phyloP scores from a whole-genome alignment of 92 coral and sea anemone genomes.

The Palythoa heliodiscus region DNA sequence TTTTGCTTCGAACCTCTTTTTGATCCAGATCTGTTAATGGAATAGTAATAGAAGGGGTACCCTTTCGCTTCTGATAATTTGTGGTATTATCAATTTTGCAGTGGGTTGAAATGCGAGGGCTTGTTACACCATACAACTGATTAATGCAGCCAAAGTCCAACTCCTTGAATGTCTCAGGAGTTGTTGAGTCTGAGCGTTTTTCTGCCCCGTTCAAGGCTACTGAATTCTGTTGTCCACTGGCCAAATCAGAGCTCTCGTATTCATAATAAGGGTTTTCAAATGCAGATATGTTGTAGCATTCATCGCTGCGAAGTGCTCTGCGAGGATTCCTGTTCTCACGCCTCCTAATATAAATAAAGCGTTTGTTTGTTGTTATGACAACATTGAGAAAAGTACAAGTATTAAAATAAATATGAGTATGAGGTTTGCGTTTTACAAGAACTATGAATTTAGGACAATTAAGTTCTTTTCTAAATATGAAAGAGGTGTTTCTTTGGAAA shows the following conservation, averaged over 20 bases:
- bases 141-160: conserved; percentile 3
- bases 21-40: conserved; percentile 13
- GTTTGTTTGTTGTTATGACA: not conserved
- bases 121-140: not conserved
- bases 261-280: conserved; percentile 21
- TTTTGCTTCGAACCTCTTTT: not conserved
- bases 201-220: not conserved
- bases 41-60: not conserved
- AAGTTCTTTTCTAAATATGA: too few species aligned
- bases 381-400: not conserved
- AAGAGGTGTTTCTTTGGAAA: too few species aligned
- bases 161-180: not conserved
- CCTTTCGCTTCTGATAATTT: not conserved
- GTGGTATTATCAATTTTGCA: not conserved
- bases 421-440: too few species aligned
- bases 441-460: too few species aligned
- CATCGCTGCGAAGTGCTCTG: not conserved
- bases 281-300: not conserved
- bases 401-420: too few species aligned
- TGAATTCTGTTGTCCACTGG: not conserved
- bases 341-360: not conserved
- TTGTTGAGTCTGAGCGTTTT: not conserved
- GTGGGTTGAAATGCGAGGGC: not conserved
- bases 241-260: not conserved
- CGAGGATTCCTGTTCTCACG: not conserved